phyloP scores from a whole-genome alignment of 2,797 vertebrate genomes.

The Sebastes glaucus region DNA sequence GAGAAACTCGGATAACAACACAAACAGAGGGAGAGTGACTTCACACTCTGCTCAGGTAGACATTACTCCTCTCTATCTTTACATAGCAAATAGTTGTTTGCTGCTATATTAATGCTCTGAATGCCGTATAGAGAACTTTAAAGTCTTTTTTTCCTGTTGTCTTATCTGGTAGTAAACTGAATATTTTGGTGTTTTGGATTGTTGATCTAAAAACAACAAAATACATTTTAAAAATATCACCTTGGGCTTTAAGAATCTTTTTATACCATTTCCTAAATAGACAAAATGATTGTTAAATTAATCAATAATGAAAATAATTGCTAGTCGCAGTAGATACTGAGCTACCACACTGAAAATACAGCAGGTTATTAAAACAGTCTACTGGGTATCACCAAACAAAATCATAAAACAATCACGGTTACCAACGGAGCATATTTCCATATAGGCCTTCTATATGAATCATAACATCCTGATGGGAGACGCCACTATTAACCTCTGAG shows the following conservation, averaged over 20 bases:
- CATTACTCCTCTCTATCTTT: too few species aligned
- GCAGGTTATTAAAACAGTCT: not conserved
- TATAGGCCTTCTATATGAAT: not conserved
- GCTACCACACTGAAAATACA: not conserved
- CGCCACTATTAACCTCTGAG: not conserved
- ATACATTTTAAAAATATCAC: not conserved
- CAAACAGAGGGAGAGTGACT: too few species aligned
- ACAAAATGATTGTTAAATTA: not conserved
- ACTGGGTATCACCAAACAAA: not conserved
- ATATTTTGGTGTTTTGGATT: not conserved
- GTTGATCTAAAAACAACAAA: not conserved
- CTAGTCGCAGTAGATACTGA: not conserved
- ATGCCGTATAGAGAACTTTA: too few species aligned
- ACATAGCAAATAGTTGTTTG: too few species aligned
- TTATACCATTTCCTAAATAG: not conserved
- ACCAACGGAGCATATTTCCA: conserved; percentile 2
- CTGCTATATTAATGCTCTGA: too few species aligned
- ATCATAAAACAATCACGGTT: not conserved
- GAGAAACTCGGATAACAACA: too few species aligned
- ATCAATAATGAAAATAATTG: not conserved
- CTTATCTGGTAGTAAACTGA: not conserved
- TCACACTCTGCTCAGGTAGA: too few species aligned
- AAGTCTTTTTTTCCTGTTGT: not conserved
- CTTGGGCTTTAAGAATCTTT: not conserved
- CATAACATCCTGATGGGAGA: not conserved